Evolutionary conservation across 2,888 invertebrate species (phyloP).

Genomic region (Epistrophe eligans): DNA sequence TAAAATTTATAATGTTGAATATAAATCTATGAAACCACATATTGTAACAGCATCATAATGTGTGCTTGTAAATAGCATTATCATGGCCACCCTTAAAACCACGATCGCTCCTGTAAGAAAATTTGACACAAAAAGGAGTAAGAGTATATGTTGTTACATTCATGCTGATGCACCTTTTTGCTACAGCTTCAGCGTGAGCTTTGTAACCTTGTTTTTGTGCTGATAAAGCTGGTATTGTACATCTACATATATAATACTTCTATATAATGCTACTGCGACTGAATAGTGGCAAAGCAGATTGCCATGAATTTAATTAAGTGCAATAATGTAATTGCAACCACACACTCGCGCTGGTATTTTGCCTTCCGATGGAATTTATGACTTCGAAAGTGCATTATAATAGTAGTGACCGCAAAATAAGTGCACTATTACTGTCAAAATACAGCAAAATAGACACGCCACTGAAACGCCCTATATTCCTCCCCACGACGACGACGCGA

Average conservation of each 20-base stretch:
- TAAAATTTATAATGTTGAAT: slow-evolving; percentile 14
- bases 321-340: slow-evolving; percentile 72
- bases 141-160: background rate
- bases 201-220: slow-evolving; percentile 11
- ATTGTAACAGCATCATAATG: slow-evolving; percentile 16
- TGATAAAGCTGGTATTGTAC: background rate
- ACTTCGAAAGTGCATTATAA: slow-evolving; percentile 73
- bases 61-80: slow-evolving; percentile 23
- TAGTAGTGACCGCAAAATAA: slow-evolving; percentile 72
- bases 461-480: slow-evolving; percentile 7
- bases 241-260: background rate
- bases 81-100: slow-evolving; percentile 28
- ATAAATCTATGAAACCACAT: slow-evolving; percentile 64
- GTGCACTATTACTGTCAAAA: slow-evolving; percentile 75
- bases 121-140: slow-evolving; percentile 4
- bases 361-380: slow-evolving; percentile 66
- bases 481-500: background rate
- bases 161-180: slow-evolving; percentile 5
- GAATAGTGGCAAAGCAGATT: slow-evolving; percentile 35
- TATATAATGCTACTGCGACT: background rate
- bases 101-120: slow-evolving; percentile 31
- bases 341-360: slow-evolving; percentile 60
- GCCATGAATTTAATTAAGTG: slow-evolving; percentile 75
- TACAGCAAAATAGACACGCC: slow-evolving; percentile 64
- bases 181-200: background rate